Evolutionary conservation across 2,888 invertebrate species (phyloP).

Genomic region (Troilus luridus): DNA sequence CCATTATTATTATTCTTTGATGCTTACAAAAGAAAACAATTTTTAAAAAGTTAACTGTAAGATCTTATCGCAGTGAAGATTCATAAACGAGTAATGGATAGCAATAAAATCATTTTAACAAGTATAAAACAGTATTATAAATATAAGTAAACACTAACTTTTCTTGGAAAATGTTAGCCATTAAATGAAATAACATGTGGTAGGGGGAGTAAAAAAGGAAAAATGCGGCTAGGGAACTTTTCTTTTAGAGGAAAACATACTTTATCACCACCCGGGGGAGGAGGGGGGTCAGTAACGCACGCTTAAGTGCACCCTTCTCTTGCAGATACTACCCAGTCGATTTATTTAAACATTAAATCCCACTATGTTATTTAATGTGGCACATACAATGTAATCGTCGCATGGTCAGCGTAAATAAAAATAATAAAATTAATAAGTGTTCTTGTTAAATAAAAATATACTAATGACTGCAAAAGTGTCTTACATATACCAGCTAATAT

Average conservation of each 20-base stretch:
- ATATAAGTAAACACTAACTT: conserved; percentile 4
- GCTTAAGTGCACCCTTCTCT: conserved; percentile 20
- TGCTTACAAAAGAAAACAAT: no score
- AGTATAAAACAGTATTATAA: neutral
- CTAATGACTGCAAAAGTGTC: no score
- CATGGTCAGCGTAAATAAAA: no score
- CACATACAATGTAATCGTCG: neutral
- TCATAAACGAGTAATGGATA: neutral
- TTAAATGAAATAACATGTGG: conserved; percentile 40
- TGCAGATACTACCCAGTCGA: neutral
- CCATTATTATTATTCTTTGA: no score
- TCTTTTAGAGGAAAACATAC: conserved; percentile 38
- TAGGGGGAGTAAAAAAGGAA: conserved; percentile 12
- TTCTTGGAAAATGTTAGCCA: conserved; percentile 16
- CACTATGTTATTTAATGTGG: neutral
- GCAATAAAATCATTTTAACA: neutral
- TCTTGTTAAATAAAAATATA: no score
- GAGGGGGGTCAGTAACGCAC: conserved; percentile 6
- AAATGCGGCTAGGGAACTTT: conserved; percentile 8
- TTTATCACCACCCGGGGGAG: neutral
- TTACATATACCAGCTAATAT: no score
- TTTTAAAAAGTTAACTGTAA: no score
- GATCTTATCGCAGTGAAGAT: neutral
- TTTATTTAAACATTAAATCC: neutral
- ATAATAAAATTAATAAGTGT: no score